A percentile compares a stretch with the other conserved stretches of the same genome.
Evolutionary conservation across 2,113 vertebrate species (phyloP).

Genomic region (Rallus limicola): DNA sequence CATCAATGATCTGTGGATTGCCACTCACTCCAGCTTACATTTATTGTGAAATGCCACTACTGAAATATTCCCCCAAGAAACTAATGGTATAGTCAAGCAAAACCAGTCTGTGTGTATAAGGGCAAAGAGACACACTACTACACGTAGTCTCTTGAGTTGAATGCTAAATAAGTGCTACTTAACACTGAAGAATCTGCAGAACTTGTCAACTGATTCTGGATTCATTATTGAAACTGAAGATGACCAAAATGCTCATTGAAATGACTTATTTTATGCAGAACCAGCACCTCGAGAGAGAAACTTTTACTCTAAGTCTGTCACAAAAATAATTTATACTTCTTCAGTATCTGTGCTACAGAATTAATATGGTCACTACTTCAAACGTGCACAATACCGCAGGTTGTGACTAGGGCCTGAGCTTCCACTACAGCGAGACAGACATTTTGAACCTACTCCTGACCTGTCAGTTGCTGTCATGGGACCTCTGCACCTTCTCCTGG

Average conservation of each 20-base stretch:
- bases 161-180: not conserved
- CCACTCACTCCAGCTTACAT: not conserved
- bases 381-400: not conserved
- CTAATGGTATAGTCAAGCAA: not conserved
- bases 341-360: not conserved
- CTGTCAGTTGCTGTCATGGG: not conserved
- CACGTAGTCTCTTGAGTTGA: not conserved
- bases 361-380: fast-evolving
- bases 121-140: not conserved
- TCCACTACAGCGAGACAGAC: not conserved
- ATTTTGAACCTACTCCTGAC: not conserved
- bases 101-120: not conserved
- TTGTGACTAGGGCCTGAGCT: not conserved
- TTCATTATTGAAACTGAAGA: not conserved
- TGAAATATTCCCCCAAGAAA: not conserved
- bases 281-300: not conserved
- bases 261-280: not conserved
- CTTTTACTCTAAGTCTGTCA: not conserved
- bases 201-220: not conserved
- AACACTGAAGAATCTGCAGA: not conserved
- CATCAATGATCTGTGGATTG: not conserved
- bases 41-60: not conserved
- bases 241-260: not conserved
- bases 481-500: not conserved
- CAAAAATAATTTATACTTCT: not conserved